A percentile compares a stretch with the other conserved stretches of the same genome.
phyloP scores from a whole-genome alignment of 2,113 vertebrate genomes.

The Podarcis muralis region DNA sequence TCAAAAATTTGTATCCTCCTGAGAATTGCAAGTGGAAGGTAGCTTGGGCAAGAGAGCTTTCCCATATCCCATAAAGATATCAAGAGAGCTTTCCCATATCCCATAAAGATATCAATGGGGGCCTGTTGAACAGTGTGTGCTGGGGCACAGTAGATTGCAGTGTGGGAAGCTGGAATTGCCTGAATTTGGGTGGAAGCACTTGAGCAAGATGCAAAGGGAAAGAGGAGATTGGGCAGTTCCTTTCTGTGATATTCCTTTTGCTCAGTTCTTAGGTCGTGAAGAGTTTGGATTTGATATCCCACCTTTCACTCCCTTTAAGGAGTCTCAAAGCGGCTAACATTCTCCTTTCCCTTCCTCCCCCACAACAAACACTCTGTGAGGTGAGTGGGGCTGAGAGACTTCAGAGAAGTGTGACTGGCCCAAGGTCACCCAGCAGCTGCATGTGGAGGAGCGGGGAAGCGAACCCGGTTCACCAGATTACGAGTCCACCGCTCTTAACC shows the following conservation, averaged over 20 bases:
- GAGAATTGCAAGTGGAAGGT: not conserved
- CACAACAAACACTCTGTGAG: too few relatives aligned
- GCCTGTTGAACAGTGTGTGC: not conserved
- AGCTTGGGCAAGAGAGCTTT: not conserved
- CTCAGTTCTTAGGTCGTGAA: not conserved
- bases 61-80: not conserved
- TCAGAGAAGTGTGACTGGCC: too few relatives aligned
- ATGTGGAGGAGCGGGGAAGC: too few relatives aligned
- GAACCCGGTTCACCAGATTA: too few relatives aligned
- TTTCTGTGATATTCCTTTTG: not conserved
- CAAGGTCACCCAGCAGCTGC: too few relatives aligned
- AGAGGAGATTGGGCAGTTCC: not conserved
- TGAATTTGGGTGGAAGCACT: not conserved
- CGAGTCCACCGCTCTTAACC: too few relatives aligned
- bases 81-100: too few relatives aligned
- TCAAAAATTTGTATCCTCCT: not conserved
- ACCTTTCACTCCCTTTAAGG: too few relatives aligned
- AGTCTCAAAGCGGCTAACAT: too few relatives aligned
- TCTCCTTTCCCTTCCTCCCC: too few relatives aligned
- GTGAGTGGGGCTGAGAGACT: too few relatives aligned
- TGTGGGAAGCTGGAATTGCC: not conserved
- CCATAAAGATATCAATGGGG: not conserved
- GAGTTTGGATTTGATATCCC: too few relatives aligned
- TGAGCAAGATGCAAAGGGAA: not conserved
- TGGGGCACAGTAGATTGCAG: not conserved